phyloP scores from a whole-genome alignment of 2,797 vertebrate genomes.

The Gila robusta region DNA sequence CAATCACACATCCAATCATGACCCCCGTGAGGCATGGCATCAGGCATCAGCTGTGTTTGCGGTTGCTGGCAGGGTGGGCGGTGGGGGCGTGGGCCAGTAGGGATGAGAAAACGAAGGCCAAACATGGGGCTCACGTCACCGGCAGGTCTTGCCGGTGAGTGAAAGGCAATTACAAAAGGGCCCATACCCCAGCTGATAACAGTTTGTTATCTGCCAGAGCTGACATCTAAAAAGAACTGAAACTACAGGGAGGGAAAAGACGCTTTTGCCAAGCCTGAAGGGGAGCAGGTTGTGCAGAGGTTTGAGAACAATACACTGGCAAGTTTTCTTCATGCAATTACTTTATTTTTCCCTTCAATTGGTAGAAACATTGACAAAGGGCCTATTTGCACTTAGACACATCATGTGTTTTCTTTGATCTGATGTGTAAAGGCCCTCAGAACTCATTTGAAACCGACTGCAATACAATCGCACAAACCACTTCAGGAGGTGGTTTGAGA shows the following conservation, averaged over 20 bases:
- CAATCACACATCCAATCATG: conserved; percentile 53
- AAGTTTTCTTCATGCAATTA: not conserved
- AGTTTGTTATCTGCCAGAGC: conserved; percentile 58
- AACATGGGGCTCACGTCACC: conserved; percentile 45
- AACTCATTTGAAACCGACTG: not conserved
- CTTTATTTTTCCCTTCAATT: not conserved
- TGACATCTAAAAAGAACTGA: conserved; percentile 51
- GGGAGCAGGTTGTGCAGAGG: not conserved
- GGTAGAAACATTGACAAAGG: not conserved
- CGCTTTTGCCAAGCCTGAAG: conserved; percentile 20
- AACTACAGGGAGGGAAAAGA: conserved; percentile 44
- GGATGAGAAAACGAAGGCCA: conserved; percentile 49
- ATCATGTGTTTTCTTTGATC: not conserved
- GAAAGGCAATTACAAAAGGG: conserved; percentile 62
- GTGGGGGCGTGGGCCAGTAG: not conserved
- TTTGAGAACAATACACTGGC: not conserved
- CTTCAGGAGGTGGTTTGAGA: not conserved
- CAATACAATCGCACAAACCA: not conserved
- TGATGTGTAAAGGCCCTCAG: not conserved
- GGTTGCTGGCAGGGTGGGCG: conserved; percentile 7
- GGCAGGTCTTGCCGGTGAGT: conserved; percentile 41
- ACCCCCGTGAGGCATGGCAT: conserved; percentile 45
- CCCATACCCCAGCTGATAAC: conserved; percentile 58
- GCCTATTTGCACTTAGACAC: not conserved
- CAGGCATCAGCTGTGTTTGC: conserved; percentile 50